phyloP scores from a whole-genome alignment of 2,888 invertebrate genomes.

The Torymus tubicola region DNA sequence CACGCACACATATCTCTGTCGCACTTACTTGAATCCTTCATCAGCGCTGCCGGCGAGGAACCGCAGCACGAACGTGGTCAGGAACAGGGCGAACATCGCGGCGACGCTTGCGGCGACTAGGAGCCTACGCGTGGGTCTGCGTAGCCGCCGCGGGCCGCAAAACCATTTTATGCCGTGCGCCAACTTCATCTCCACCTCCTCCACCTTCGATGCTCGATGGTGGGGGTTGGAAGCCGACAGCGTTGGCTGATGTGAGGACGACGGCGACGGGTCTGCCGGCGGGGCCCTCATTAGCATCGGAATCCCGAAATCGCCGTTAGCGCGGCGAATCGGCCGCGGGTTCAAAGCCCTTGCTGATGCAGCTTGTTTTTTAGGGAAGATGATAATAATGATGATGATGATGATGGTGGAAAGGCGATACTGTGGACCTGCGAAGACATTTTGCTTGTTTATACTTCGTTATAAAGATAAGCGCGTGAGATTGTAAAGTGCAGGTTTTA shows the following conservation, averaged over 20 bases:
- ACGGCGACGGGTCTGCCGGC: too few relatives aligned
- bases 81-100: slow-evolving; percentile 37
- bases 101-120: slow-evolving; percentile 4
- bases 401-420: too few relatives aligned
- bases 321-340: neutral
- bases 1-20: too few relatives aligned
- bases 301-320: slow-evolving; percentile 36
- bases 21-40: slow-evolving; percentile 11
- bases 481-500: too few relatives aligned
- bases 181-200: slow-evolving; percentile 16
- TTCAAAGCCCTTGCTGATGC: slow-evolving; percentile 35
- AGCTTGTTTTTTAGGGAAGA: too few relatives aligned
- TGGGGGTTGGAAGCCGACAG: neutral
- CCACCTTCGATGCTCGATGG: neutral
- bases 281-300: slow-evolving; percentile 48
- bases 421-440: too few relatives aligned
- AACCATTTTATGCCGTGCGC: slow-evolving; percentile 39
- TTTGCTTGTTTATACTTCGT: too few relatives aligned
- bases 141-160: slow-evolving; percentile 12
- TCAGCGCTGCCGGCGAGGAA: slow-evolving; percentile 27
- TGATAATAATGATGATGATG: too few relatives aligned
- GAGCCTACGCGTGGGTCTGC: slow-evolving; percentile 32
- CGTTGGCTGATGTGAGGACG: too few relatives aligned
- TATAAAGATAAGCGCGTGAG: too few relatives aligned
- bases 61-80: slow-evolving; percentile 20